phyloP scores from a whole-genome alignment of 2,888 invertebrate species.

The Acanthosoma haemorrhoidale region DNA sequence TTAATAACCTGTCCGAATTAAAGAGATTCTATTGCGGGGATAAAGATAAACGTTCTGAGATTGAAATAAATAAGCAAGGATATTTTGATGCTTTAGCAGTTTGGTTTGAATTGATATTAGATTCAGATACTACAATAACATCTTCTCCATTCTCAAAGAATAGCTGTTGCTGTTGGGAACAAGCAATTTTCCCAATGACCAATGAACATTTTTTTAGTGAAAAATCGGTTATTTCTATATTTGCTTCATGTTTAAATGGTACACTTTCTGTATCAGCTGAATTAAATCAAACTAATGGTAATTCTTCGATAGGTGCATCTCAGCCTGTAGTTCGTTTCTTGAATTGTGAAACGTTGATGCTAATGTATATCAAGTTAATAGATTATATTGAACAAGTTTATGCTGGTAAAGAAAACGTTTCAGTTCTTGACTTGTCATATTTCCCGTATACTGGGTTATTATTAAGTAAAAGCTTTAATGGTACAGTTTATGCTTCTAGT shows the following conservation, averaged over 20 bases:
- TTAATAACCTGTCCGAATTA: conserved; percentile 55
- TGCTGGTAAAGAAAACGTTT: not conserved
- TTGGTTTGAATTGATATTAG: conserved; percentile 68
- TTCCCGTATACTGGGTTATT: conserved; percentile 15
- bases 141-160: conserved; percentile 39
- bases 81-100: conserved; percentile 60
- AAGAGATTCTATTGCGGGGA: conserved; percentile 46
- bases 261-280: not conserved
- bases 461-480: not conserved
- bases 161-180: conserved; percentile 60
- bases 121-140: conserved; percentile 56
- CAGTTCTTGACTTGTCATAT: conserved; percentile 6
- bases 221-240: conserved; percentile 28
- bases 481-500: not conserved
- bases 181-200: conserved; percentile 62
- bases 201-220: conserved; percentile 40
- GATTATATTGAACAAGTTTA: not conserved
- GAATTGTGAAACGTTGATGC: conserved; percentile 43
- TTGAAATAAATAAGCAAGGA: conserved; percentile 50
- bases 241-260: conserved; percentile 35
- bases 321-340: conserved; percentile 48
- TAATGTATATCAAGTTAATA: not conserved
- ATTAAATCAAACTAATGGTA: not conserved
- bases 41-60: conserved; percentile 43
- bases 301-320: conserved; percentile 32